Evolutionary conservation across 2,888 invertebrate species (phyloP).

Genomic region (Cantharis rustica): DNA sequence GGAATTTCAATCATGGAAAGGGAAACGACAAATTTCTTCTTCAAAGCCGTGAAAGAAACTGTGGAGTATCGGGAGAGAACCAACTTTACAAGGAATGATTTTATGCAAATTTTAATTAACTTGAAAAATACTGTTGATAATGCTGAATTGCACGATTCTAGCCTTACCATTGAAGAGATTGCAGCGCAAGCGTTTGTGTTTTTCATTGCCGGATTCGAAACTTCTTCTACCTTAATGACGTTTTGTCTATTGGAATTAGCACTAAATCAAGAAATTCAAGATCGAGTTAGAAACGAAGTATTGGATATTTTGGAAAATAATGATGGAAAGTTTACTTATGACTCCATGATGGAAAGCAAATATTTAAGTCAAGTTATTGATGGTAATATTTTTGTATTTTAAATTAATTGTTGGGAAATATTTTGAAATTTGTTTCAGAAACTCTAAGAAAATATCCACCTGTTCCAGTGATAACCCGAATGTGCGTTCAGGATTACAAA

Average conservation of each 20-base stretch:
- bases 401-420: not conserved
- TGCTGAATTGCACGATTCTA: not conserved
- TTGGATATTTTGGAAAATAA: constrained; percentile 47
- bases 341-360: constrained; percentile 56
- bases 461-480: constrained; percentile 39
- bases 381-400: constrained; percentile 34
- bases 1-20: not conserved
- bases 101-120: constrained; percentile 60
- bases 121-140: constrained; percentile 41
- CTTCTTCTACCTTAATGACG: constrained; percentile 52
- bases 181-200: constrained; percentile 43
- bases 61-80: constrained; percentile 56
- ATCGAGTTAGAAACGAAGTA: constrained; percentile 54
- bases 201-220: constrained; percentile 50
- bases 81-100: constrained; percentile 59
- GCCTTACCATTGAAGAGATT: constrained; percentile 21
- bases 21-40: constrained; percentile 52
- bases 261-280: constrained; percentile 55
- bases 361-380: constrained; percentile 57
- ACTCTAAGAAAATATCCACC: constrained; percentile 45
- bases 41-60: constrained; percentile 53
- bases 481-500: constrained; percentile 38
- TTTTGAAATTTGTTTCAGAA: constrained; percentile 34
- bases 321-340: constrained; percentile 55
- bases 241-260: constrained; percentile 60